Evolutionary conservation across 2,113 vertebrate species (phyloP).

Genomic region (Fulmarus glacialis): DNA sequence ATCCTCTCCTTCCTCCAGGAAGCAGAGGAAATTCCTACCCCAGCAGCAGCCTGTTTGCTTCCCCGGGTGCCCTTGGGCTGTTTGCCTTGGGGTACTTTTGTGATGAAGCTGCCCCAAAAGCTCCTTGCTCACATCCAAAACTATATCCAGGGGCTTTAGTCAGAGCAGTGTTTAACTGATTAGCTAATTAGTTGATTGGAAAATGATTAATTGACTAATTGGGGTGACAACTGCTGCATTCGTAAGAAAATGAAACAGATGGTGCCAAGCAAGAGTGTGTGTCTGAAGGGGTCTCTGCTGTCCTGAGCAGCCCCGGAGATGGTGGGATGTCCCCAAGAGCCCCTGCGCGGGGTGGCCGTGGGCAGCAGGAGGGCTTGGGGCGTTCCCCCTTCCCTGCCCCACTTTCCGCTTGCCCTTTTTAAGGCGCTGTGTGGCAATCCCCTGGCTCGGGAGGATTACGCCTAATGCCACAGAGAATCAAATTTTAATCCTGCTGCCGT

Average conservation of each 20-base stretch:
- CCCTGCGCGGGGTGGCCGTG: not conserved
- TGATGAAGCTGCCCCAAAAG: not conserved
- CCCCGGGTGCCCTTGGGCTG: not conserved
- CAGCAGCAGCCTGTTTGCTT: not conserved
- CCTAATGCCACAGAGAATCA: constrained; percentile 28
- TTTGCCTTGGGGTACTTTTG: not conserved
- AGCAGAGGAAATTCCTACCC: not conserved
- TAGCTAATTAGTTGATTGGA: constrained; percentile 58
- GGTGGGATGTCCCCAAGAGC: not conserved
- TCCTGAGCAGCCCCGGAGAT: not conserved
- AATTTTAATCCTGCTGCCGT: constrained; percentile 6
- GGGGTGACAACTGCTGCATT: not conserved
- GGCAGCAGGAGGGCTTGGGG: not conserved
- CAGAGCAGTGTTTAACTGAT: constrained; percentile 51
- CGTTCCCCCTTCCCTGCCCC: not conserved
- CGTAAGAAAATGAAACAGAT: not conserved
- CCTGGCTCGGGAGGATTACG: constrained; percentile 18
- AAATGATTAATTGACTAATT: constrained; percentile 61
- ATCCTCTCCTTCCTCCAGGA: not conserved
- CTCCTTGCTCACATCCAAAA: not conserved
- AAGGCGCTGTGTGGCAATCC: constrained; percentile 23
- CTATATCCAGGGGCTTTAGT: constrained; percentile 29
- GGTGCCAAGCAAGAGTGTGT: not conserved
- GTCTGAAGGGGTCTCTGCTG: not conserved
- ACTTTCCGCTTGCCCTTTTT: not conserved